A percentile compares a stretch with the other conserved stretches of the same genome.
Conservation (phyloP, 2,888 invertebrate genomes). For the Leptinotarsa haldemani region DNA sequence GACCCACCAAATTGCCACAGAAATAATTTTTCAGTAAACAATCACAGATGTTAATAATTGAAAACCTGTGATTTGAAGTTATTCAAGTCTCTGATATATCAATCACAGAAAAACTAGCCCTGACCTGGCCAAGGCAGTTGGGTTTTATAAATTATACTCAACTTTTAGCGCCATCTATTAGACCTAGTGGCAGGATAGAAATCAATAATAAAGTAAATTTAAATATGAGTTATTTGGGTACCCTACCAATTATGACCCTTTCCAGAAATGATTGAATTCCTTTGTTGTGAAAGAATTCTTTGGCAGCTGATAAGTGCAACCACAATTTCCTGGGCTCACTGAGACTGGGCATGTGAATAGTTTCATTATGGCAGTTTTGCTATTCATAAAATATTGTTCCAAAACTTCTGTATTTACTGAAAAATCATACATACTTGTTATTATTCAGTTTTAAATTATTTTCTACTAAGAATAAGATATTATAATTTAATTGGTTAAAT, state of each 20-base stretch:
- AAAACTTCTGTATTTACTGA: conserved; percentile 36
- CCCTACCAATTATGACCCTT: background rate
- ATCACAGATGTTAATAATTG: too few relatives aligned
- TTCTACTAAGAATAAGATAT: conserved; percentile 55
- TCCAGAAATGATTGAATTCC: background rate
- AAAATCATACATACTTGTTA: conserved; percentile 45
- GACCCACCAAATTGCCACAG: too few relatives aligned
- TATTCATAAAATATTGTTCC: conserved; percentile 35
- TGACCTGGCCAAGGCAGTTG: too few relatives aligned
- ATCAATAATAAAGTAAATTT: too few relatives aligned
- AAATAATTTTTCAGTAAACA: too few relatives aligned
- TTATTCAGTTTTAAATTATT: conserved; percentile 54
- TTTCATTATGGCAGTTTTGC: conserved; percentile 24
- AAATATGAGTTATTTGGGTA: background rate
- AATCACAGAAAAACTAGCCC: too few relatives aligned
- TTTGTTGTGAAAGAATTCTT: background rate
- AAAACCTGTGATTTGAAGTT: too few relatives aligned
- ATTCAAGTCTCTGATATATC: too few relatives aligned
- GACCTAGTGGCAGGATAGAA: background rate
- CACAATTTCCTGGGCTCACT: background rate
- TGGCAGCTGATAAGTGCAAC: background rate
- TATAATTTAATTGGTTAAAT: conserved; percentile 59
- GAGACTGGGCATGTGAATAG: background rate
- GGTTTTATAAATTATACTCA: too few relatives aligned
- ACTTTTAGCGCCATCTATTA: background rate